Percentiles rank a stretch among this genome's conserved stretches.
Conservation (phyloP, 2,888 invertebrate genomes). For the Octodonta nipae region DNA sequence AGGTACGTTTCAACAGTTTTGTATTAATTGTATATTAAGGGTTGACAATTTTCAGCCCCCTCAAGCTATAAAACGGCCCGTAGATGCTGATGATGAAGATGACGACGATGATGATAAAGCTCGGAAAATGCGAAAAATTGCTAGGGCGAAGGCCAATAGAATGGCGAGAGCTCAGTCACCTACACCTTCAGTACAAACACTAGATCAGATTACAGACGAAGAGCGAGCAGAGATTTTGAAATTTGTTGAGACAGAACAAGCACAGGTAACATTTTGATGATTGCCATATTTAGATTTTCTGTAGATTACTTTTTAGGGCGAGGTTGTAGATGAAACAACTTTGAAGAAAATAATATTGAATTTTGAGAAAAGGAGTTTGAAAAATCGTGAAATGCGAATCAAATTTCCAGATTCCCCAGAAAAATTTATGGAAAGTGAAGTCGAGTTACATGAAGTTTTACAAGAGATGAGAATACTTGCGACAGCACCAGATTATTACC, state of each 20-base stretch:
- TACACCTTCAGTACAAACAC: conserved; percentile 36
- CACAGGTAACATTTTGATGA: conserved; percentile 47
- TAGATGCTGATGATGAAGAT: conserved; percentile 46
- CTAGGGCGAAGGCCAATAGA: conserved; percentile 40
- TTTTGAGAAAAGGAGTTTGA: conserved; percentile 87
- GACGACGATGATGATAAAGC: conserved; percentile 52
- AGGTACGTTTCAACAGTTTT: conserved; percentile 29
- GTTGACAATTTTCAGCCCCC: conserved; percentile 48
- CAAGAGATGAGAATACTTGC: conserved; percentile 88
- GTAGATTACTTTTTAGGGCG: conserved; percentile 45
- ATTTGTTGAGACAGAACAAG: conserved; percentile 71
- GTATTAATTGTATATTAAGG: not conserved
- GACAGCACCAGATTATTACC: conserved; percentile 90
- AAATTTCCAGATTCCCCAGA: conserved; percentile 95
- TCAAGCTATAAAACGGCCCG: conserved; percentile 65
- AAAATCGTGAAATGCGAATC: conserved; percentile 94
- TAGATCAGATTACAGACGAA: conserved; percentile 48
- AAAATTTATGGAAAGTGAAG: conserved; percentile 96
- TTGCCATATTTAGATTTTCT: conserved; percentile 1
- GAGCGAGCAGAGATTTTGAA: conserved; percentile 68
- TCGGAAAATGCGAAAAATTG: conserved; percentile 48
- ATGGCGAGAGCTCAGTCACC: conserved; percentile 36
- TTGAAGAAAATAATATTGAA: conserved; percentile 79
- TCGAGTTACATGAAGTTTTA: conserved; percentile 55
- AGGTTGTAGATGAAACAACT: conserved; percentile 73